Percentiles rank a stretch among this genome's conserved stretches.
phyloP scores from a whole-genome alignment of 2,888 invertebrate species.

The Spicauda simplicius region DNA sequence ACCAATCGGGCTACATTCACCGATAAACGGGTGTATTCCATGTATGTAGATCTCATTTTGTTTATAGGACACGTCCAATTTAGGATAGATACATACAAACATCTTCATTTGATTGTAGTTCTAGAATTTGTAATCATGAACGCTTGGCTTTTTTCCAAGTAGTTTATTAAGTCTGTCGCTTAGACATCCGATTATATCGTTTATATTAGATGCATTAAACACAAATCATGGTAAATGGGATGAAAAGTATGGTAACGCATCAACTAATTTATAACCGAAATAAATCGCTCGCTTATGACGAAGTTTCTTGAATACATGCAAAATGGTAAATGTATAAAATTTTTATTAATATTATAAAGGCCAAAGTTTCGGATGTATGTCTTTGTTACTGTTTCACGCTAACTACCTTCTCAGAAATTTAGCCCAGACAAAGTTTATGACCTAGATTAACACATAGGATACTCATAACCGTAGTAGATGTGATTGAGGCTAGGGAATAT shows the following conservation, averaged over 20 bases:
- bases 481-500: no score
- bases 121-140: not conserved
- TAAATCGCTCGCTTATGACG: not conserved
- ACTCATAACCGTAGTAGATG: no score
- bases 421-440: no score
- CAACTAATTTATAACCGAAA: not conserved
- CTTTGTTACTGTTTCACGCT: no score
- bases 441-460: no score
- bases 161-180: conserved; percentile 1
- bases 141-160: not conserved
- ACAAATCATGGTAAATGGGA: conserved; percentile 3
- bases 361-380: no score
- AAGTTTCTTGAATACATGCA: not conserved
- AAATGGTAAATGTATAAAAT: not conserved
- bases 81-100: not conserved
- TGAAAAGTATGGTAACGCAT: conserved; percentile 1
- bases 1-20: no score
- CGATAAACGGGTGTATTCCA: no score
- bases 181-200: conserved; percentile 3
- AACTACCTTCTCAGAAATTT: no score
- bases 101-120: not conserved
- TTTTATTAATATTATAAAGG: no score
- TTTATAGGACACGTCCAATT: no score
- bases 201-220: conserved; percentile 1
- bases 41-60: no score